These are phyloP conservation scores for Drosophila malerkotliana DNA, from an alignment of 1,140 invertebrate genomes.

Conservation along the genomic window DNA sequence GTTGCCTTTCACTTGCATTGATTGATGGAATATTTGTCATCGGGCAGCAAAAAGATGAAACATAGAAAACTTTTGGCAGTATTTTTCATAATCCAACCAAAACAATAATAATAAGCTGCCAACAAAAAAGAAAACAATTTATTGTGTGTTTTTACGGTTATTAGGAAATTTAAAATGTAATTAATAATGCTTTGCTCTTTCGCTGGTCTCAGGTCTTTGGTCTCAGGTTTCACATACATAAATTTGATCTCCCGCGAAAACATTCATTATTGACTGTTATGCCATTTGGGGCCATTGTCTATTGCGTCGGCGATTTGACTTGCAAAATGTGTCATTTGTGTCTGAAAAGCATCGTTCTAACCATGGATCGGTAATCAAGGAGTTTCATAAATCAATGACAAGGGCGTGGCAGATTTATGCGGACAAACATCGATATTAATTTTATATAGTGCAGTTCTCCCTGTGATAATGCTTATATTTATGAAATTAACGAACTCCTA, in stretches of 20 bases:
- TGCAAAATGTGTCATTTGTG: slow-evolving; percentile 67
- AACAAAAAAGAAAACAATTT: slow-evolving; percentile 39
- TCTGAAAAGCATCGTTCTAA: slow-evolving; percentile 32
- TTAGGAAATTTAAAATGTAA: slow-evolving; percentile 76
- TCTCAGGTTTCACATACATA: slow-evolving; percentile 65
- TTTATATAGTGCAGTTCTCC: slow-evolving; percentile 19
- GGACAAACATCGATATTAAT: slow-evolving; percentile 20
- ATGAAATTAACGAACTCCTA: slow-evolving; percentile 36
- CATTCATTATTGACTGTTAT: slow-evolving; percentile 54
- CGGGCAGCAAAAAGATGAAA: slow-evolving; percentile 32
- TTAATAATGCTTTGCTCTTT: slow-evolving; percentile 68
- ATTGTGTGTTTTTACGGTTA: slow-evolving; percentile 73
- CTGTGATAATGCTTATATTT: slow-evolving; percentile 45
- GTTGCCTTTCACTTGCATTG: slow-evolving; percentile 75
- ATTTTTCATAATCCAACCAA: slow-evolving; percentile 39
- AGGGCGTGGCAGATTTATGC: slow-evolving; percentile 65
- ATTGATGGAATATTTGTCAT: slow-evolving; percentile 74
- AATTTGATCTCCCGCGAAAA: slow-evolving; percentile 50
- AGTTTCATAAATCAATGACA: slow-evolving; percentile 37
- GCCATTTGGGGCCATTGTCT: slow-evolving; percentile 44
- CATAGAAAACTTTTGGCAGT: slow-evolving; percentile 26
- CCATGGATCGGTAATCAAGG: slow-evolving; percentile 8
- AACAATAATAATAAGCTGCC: slow-evolving; percentile 15
- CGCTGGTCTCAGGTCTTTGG: slow-evolving; percentile 16
- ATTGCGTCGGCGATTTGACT: slow-evolving; percentile 64